Base-by-base conservation (phyloP, 2,797 vertebrate genomes). In the Myotis pilosus region DNA sequence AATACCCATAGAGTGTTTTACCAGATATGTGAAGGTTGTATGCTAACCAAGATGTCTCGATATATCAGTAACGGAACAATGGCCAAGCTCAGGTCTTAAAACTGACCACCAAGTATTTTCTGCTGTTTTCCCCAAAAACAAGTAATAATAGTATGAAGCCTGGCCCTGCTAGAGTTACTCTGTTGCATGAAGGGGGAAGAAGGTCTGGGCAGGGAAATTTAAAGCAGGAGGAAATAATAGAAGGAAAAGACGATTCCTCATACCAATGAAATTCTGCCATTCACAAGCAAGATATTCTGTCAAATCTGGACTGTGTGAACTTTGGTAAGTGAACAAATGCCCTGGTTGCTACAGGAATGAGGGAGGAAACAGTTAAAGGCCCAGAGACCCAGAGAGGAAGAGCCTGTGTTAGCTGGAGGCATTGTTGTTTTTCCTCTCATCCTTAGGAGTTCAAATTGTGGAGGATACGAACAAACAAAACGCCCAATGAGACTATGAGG, bases 401-500 rank as follows among this genome's bases (percentile, higher is more conserved):
- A 22, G 41, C 78, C 69, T 68, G 28, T 10, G 30, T 60, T 78
- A 85, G 71, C 44, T 11, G 47, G 87, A 95, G 55, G 20, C 57
- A 8, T 38, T 81, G 22, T 38, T 64, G 33, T 83, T 96, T 93
- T 89, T 64, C 83, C 69, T 57, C 76, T 94, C 57, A 16, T 90
- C 81, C 38, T 91, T 76, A 85, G 60, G 76, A 94, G 72, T 83
- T 79, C 92, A 89, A 96, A 95, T 89, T 83, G 94, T 92, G 44
- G 76, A 76, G 76, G 69, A 90, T 89, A 64, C 62, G 69, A 94
- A 62, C 92, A 89, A 96, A 95, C 92, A 91, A 88, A 96, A 94
- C 95, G 92, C 89, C 93, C 94, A 92, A 17, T 49, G 93, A 96
- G 94, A 82, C 94, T 93, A 8, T 95, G 96, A 93, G 83, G 62